These are phyloP conservation scores for Cotesia typhae DNA, from an alignment of 1,140 invertebrate species.

Conservation along the genomic window DNA sequence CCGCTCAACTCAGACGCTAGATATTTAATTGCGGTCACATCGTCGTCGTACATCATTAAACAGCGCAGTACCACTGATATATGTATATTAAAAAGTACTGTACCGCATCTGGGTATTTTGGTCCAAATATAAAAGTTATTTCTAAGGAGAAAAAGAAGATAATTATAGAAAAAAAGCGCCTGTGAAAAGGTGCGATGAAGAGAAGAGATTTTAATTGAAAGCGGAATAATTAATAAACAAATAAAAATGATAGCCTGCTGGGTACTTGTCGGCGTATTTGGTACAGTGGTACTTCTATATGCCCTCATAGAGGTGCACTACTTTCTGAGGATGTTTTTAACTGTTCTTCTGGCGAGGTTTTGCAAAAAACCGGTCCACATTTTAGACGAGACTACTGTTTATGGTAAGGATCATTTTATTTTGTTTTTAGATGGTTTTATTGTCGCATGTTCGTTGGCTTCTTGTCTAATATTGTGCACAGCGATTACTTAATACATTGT, in stretches of 20 bases:
- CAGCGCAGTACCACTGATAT: too few species aligned
- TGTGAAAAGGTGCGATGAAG: background rate
- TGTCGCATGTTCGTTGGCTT: too few species aligned
- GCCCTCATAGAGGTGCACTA: constrained; percentile 74
- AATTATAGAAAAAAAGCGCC: too few species aligned
- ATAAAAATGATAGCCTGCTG: constrained; percentile 60
- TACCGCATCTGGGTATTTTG: too few species aligned
- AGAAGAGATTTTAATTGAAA: background rate
- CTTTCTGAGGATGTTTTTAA: constrained; percentile 73
- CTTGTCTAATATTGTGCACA: too few species aligned
- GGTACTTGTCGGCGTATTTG: constrained; percentile 61
- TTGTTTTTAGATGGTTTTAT: too few species aligned
- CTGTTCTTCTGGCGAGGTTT: constrained; percentile 70
- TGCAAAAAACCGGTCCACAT: constrained; percentile 72
- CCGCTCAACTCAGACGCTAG: background rate
- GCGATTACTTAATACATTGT: too few species aligned
- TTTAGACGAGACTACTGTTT: constrained; percentile 72
- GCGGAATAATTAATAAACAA: background rate
- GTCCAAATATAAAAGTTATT: too few species aligned
- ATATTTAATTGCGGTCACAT: too few species aligned
- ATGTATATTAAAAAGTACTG: too few species aligned
- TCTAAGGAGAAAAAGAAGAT: too few species aligned
- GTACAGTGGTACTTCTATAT: constrained; percentile 68
- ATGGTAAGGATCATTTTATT: constrained; percentile 63
- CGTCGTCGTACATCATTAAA: too few species aligned